Evolutionary conservation across 2,888 invertebrate genomes (phyloP).

Genomic region (Eledona agricola): DNA sequence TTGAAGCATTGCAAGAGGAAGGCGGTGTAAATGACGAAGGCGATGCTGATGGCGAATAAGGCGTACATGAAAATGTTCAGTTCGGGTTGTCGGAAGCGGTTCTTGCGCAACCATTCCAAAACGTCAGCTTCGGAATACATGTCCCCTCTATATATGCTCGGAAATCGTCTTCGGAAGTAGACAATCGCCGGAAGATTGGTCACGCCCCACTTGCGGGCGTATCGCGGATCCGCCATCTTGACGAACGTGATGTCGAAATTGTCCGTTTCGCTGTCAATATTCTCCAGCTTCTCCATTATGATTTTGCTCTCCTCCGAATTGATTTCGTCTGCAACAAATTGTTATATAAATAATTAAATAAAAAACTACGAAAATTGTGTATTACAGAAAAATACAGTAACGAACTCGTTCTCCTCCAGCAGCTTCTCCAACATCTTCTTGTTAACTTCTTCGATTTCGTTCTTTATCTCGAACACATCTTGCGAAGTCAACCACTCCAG

Average conservation of each 20-base stretch:
- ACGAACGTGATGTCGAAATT: constrained; percentile 94
- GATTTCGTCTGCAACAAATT: constrained; percentile 74
- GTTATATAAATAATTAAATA: constrained; percentile 3
- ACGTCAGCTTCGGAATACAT: constrained; percentile 85
- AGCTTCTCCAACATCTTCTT: constrained; percentile 95
- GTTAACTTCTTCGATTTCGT: constrained; percentile 97
- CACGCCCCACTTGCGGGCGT: constrained; percentile 94
- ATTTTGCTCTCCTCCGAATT: constrained; percentile 81
- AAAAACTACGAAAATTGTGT: neutral
- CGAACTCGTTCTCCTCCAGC: constrained; percentile 92
- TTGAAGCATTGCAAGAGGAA: constrained; percentile 92
- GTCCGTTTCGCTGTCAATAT: constrained; percentile 94
- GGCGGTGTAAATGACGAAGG: constrained; percentile 89
- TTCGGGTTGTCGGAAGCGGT: constrained; percentile 91
- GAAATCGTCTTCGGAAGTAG: constrained; percentile 90
- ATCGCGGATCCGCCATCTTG: constrained; percentile 90
- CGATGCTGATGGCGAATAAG: constrained; percentile 82
- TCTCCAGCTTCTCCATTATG: constrained; percentile 88
- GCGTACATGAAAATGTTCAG: constrained; percentile 95
- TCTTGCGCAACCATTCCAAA: constrained; percentile 91
- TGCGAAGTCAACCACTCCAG: constrained; percentile 92
- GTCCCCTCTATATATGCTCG: constrained; percentile 92
- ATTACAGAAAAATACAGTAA: constrained; percentile 95
- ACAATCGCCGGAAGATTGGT: constrained; percentile 90
- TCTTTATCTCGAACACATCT: constrained; percentile 94